Conservation (phyloP, 2,113 vertebrate genomes). For the Morphnarchus princeps region DNA sequence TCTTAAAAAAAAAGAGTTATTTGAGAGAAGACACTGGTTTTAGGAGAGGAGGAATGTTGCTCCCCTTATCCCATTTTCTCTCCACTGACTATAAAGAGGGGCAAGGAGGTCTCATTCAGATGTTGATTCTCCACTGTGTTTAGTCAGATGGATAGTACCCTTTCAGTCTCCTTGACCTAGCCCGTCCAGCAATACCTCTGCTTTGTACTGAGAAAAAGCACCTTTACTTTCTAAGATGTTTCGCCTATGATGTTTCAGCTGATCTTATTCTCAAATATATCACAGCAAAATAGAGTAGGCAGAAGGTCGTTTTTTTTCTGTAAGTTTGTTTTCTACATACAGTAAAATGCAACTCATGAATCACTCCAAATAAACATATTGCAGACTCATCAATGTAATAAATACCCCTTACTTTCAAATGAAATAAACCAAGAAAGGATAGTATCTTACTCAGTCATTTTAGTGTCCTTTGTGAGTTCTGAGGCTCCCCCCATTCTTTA, state of each 20-base stretch:
- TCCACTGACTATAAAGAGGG: not conserved
- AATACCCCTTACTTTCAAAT: not conserved
- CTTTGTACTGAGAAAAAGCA: not conserved
- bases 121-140: not conserved
- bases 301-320: not conserved
- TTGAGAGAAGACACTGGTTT: not conserved
- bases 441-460: not conserved
- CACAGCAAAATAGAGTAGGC: not conserved
- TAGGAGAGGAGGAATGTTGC: fast-evolving
- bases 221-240: not conserved
- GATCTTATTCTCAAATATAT: not conserved
- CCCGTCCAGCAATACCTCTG: not conserved
- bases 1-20: not conserved
- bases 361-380: not conserved
- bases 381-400: not conserved
- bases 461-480: not conserved
- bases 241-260: not conserved
- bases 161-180: not conserved
- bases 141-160: not conserved
- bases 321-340: not conserved
- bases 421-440: not conserved
- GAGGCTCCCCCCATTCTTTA: not conserved
- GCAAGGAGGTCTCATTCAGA: not conserved
- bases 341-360: not conserved
- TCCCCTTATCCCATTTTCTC: not conserved